phyloP scores from a whole-genome alignment of 2,113 vertebrate genomes.

The Sus scrofa region DNA sequence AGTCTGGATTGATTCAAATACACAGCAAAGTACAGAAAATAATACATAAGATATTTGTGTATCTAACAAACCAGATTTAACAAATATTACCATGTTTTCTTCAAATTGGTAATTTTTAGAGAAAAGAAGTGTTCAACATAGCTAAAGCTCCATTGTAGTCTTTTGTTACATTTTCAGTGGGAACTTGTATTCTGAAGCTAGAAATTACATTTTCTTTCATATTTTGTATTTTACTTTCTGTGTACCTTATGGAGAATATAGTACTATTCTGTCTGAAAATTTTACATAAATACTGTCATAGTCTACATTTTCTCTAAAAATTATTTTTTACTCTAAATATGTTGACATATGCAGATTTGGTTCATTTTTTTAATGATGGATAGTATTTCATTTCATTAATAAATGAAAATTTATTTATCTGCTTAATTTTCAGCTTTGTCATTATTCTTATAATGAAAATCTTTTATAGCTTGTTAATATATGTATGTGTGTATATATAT shows the following conservation, averaged over 20 bases:
- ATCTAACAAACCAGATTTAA: slow-evolving; percentile 21
- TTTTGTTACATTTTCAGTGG: neutral
- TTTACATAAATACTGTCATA: neutral
- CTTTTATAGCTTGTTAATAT: neutral
- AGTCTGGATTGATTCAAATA: slow-evolving; percentile 41
- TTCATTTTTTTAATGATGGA: neutral
- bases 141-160: neutral
- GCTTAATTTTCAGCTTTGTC: slow-evolving; percentile 13
- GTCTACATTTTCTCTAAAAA: neutral
- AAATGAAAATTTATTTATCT: neutral
- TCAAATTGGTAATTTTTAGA: neutral
- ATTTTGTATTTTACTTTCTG: neutral
- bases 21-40: slow-evolving; percentile 53
- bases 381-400: neutral
- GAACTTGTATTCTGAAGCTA: neutral
- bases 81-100: neutral
- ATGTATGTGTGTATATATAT: neutral
- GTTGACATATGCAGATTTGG: neutral
- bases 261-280: neutral
- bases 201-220: neutral
- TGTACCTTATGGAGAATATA: neutral
- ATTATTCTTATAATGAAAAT: neutral
- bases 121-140: neutral
- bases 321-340: neutral
- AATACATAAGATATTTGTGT: neutral